Evolutionary conservation across 2,113 vertebrate species (phyloP).

Genomic region (Casuarius casuarius): DNA sequence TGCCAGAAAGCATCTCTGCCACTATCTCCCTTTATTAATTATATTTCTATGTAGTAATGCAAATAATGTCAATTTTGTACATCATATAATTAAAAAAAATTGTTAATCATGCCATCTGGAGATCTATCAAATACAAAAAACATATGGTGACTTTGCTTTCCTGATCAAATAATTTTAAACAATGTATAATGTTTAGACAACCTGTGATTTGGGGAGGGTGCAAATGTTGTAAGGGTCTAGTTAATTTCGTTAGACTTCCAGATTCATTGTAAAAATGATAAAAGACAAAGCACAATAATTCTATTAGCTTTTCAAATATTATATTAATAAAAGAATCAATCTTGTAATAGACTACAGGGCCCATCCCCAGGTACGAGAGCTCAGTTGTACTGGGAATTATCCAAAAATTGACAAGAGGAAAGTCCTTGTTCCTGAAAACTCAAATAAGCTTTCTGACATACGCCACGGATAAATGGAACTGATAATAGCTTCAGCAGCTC

Average conservation of each 20-base stretch:
- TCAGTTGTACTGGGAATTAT: background rate
- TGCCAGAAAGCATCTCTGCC: background rate
- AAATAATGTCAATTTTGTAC: background rate
- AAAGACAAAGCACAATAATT: background rate
- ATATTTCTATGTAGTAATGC: background rate
- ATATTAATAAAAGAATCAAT: background rate
- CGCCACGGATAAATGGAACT: background rate
- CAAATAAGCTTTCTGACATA: background rate
- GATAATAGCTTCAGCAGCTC: background rate
- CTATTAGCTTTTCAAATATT: background rate
- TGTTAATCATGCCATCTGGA: conserved; percentile 9
- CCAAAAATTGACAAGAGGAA: background rate
- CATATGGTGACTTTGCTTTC: conserved; percentile 6
- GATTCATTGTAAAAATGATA: background rate
- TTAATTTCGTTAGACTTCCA: background rate
- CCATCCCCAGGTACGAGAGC: rapidly evolving
- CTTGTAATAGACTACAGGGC: background rate
- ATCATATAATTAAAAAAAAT: background rate
- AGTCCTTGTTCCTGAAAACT: background rate
- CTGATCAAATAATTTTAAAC: conserved; percentile 6
- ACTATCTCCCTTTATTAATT: conserved; percentile 27
- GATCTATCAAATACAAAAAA: background rate
- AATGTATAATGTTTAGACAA: conserved; percentile 9
- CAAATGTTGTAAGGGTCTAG: background rate
- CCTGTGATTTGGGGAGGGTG: background rate